phyloP scores from a whole-genome alignment of 1,140 invertebrate genomes.

The Papilio polytes region DNA sequence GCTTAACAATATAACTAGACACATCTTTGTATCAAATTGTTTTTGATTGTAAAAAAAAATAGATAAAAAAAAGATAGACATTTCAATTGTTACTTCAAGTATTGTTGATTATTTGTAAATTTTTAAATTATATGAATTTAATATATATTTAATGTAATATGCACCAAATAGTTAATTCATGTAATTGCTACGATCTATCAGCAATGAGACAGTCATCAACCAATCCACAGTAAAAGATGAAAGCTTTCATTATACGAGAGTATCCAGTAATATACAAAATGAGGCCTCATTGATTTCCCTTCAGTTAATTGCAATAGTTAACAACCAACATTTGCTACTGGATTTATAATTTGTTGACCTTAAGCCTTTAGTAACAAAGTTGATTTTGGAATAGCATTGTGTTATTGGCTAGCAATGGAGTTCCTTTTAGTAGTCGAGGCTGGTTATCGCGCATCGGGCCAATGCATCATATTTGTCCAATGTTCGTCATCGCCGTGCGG shows the following conservation, averaged over 20 bases:
- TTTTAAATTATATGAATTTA: neutral
- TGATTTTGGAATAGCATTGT: constrained; percentile 41
- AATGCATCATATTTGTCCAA: constrained; percentile 81
- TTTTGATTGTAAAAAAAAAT: neutral
- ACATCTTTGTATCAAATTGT: neutral
- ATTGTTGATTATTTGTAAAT: neutral
- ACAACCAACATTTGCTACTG: constrained; percentile 41
- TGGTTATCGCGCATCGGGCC: constrained; percentile 70
- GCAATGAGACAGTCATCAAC: constrained; percentile 19
- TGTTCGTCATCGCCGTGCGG: constrained; percentile 71
- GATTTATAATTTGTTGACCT: constrained; percentile 32
- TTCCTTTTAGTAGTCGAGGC: constrained; percentile 58
- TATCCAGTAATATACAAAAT: constrained; percentile 76
- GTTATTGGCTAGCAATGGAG: constrained; percentile 34
- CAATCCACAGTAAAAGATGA: constrained; percentile 43
- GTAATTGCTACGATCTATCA: neutral
- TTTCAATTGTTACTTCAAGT: neutral
- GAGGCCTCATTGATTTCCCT: constrained; percentile 77
- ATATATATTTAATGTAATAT: neutral
- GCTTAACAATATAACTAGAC: neutral
- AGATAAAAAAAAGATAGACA: no score
- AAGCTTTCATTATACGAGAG: constrained; percentile 68
- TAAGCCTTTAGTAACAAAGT: constrained; percentile 43
- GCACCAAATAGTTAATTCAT: neutral
- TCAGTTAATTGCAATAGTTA: constrained; percentile 76